These are phyloP conservation scores for Drosophila paucipuncta DNA, from an alignment of 2,888 invertebrate genomes.

Conservation along the genomic window DNA sequence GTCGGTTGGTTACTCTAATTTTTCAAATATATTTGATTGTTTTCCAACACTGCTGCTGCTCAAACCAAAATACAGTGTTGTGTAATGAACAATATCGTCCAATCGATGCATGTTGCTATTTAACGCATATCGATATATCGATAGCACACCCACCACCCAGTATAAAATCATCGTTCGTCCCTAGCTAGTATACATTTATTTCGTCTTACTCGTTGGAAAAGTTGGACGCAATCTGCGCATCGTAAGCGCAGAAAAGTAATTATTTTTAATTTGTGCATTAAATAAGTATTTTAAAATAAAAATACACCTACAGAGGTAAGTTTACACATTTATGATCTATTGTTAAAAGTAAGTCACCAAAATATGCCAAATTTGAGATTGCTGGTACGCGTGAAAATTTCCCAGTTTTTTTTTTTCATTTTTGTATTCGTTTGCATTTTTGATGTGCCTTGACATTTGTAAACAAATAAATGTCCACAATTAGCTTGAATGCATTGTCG, in stretches of 20 bases:
- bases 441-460: conserved; percentile 44
- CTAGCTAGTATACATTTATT: conserved; percentile 59
- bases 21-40: background rate
- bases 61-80: background rate
- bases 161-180: conserved; percentile 32
- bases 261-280: conserved; percentile 32
- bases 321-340: background rate
- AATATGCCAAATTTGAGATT: background rate
- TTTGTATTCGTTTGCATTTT: conserved; percentile 58
- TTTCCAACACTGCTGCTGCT: conserved; percentile 1
- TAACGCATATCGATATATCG: conserved; percentile 12
- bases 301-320: conserved; percentile 46
- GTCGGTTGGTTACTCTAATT: background rate
- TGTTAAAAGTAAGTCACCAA: too few relatives aligned
- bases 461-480: conserved; percentile 48
- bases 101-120: background rate
- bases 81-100: background rate
- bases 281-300: conserved; percentile 32
- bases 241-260: conserved; percentile 39
- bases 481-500: conserved; percentile 10
- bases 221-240: conserved; percentile 62
- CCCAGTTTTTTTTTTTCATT: conserved; percentile 66
- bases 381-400: conserved; percentile 63
- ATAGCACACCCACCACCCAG: conserved; percentile 18
- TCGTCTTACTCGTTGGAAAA: conserved; percentile 47